phyloP scores from a whole-genome alignment of 2,113 vertebrate genomes.

The Coptodon rendalli region DNA sequence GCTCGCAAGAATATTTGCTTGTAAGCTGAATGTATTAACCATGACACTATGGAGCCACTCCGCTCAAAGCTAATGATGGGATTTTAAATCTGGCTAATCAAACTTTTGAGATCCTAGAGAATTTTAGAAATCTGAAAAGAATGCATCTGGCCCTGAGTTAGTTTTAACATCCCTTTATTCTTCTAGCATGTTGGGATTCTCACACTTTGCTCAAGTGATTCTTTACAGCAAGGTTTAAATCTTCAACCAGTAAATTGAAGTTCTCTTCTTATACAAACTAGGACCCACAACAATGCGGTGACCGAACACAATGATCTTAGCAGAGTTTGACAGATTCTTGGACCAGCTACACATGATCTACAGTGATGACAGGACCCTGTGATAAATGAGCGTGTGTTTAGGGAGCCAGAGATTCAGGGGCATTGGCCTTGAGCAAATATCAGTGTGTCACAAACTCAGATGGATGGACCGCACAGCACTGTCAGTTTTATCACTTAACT shows the following conservation, averaged over 20 bases:
- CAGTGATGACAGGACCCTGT: conserved; percentile 26
- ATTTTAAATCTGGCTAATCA: background rate
- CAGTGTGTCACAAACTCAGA: conserved; percentile 36
- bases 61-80: accelerated
- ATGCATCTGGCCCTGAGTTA: accelerated
- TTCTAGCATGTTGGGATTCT: background rate
- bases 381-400: conserved; percentile 52
- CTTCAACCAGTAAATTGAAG: background rate
- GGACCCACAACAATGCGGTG: background rate
- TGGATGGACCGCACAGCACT: conserved; percentile 28
- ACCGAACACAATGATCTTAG: background rate
- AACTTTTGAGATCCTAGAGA: background rate
- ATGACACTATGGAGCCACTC: background rate
- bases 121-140: background rate
- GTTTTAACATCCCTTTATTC: background rate
- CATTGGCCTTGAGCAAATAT: conserved; percentile 52
- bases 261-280: background rate
- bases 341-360: conserved; percentile 21
- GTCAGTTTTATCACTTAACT: conserved; percentile 57
- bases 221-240: background rate
- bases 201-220: background rate
- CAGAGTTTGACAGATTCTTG: background rate
- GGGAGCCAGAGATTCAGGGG: conserved; percentile 35
- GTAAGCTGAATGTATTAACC: background rate
- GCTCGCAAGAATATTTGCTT: background rate